phyloP scores from a whole-genome alignment of 2,888 invertebrate genomes.

The Galeopsomyia nigrocyanea region DNA sequence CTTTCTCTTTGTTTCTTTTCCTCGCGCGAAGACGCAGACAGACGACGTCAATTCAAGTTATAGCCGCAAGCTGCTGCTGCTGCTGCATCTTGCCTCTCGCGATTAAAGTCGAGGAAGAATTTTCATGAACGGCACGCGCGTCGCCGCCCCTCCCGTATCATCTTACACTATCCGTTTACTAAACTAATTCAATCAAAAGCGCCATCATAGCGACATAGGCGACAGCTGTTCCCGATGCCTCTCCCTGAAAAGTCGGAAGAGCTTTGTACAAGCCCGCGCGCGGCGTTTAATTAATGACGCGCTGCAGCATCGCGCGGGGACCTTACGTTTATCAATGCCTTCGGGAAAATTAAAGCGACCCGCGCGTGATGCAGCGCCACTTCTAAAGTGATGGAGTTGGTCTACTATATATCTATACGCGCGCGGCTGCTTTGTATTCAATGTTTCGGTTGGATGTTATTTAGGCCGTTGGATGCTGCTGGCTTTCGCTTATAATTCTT shows the following conservation, averaged over 20 bases:
- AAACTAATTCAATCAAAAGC: conserved; percentile 14
- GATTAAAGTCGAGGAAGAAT: conserved; percentile 37
- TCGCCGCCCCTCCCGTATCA: background rate
- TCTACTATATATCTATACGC: no score
- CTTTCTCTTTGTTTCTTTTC: no score
- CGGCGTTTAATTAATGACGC: no score
- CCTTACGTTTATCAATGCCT: conserved; percentile 15
- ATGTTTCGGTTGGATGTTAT: no score
- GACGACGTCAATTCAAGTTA: background rate
- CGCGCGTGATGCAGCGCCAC: background rate
- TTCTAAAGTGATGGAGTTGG: no score
- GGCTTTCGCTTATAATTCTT: no score
- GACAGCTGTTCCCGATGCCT: background rate
- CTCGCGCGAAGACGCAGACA: no score
- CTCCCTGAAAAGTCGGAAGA: conserved; percentile 6
- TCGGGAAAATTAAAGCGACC: conserved; percentile 9
- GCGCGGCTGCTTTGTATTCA: no score
- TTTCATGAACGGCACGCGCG: conserved; percentile 9
- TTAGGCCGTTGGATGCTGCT: no score
- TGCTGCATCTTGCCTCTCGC: background rate
- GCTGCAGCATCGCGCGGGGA: background rate
- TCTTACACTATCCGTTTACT: conserved; percentile 2
- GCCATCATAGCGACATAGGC: background rate
- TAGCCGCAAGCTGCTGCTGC: background rate
- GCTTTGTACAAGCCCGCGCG: background rate